Conservation (phyloP, 2,888 invertebrate genomes). For the Brenthis ino region DNA sequence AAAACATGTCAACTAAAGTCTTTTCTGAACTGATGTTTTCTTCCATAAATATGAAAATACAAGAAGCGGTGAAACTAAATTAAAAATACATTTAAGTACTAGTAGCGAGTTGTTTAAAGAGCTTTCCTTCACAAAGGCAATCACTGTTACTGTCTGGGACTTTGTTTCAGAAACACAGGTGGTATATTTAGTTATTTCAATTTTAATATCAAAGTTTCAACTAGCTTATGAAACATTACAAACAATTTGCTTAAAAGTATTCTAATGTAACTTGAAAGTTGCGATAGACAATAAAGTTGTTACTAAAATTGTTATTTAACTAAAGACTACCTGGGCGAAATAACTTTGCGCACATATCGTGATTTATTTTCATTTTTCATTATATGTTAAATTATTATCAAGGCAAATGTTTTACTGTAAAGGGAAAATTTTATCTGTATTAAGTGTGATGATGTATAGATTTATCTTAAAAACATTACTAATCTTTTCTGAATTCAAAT, state of each 20-base stretch:
- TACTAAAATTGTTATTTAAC: too few relatives aligned
- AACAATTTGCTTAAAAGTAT: background rate
- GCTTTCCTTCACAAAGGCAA: constrained; percentile 19
- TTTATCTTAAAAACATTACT: too few relatives aligned
- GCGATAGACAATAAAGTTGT: too few relatives aligned
- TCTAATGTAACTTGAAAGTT: background rate
- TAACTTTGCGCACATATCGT: too few relatives aligned
- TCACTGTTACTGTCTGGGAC: constrained; percentile 9
- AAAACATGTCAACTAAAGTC: background rate
- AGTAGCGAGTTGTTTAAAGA: constrained; percentile 12
- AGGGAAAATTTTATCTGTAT: too few relatives aligned
- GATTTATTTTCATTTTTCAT: too few relatives aligned
- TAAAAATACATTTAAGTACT: constrained; percentile 20
- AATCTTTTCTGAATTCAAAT: too few relatives aligned
- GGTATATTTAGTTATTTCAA: background rate
- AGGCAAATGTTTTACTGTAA: too few relatives aligned
- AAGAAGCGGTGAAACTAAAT: background rate
- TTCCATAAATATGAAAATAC: constrained; percentile 13
- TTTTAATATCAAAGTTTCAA: constrained; percentile 11
- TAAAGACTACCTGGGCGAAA: too few relatives aligned
- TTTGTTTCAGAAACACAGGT: constrained; percentile 3
- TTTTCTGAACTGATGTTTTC: background rate
- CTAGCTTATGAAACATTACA: constrained; percentile 1
- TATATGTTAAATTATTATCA: too few relatives aligned
- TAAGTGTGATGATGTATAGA: too few relatives aligned